Evolutionary conservation across 2,888 invertebrate genomes (phyloP).

Genomic region (Drosophila pegasa): DNA sequence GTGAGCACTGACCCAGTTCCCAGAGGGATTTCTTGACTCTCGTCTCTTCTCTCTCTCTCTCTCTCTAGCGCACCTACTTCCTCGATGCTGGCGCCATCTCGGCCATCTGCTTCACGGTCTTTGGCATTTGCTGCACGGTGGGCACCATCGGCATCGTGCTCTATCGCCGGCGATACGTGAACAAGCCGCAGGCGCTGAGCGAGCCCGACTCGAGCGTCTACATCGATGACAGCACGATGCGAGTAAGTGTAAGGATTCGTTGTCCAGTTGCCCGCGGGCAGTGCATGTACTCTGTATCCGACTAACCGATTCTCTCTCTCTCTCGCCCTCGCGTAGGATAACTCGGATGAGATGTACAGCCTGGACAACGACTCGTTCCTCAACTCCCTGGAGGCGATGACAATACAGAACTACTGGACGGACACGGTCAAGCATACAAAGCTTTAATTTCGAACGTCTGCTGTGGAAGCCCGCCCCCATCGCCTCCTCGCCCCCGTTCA

Average conservation of each 20-base stretch:
- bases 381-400: slow-evolving; percentile 96
- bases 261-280: slow-evolving; percentile 56
- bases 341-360: slow-evolving; percentile 97
- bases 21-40: neutral
- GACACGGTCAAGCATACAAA: slow-evolving; percentile 96
- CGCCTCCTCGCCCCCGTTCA: neutral
- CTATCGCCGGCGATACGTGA: slow-evolving; percentile 90
- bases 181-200: slow-evolving; percentile 93
- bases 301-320: neutral
- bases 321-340: slow-evolving; percentile 89
- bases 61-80: slow-evolving; percentile 75
- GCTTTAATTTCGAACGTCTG: slow-evolving; percentile 86
- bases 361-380: slow-evolving; percentile 97
- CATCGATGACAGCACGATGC: slow-evolving; percentile 93
- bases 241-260: slow-evolving; percentile 87
- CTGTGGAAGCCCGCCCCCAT: neutral
- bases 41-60: neutral
- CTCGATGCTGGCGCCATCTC: slow-evolving; percentile 88
- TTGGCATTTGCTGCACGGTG: slow-evolving; percentile 88
- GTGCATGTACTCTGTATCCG: neutral
- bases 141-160: slow-evolving; percentile 89
- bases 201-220: slow-evolving; percentile 95
- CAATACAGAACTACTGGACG: slow-evolving; percentile 97
- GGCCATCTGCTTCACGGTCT: slow-evolving; percentile 89
- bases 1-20: slow-evolving; percentile 37